phyloP scores from a whole-genome alignment of 2,113 vertebrate genomes.

The Melanocharis versteri region DNA sequence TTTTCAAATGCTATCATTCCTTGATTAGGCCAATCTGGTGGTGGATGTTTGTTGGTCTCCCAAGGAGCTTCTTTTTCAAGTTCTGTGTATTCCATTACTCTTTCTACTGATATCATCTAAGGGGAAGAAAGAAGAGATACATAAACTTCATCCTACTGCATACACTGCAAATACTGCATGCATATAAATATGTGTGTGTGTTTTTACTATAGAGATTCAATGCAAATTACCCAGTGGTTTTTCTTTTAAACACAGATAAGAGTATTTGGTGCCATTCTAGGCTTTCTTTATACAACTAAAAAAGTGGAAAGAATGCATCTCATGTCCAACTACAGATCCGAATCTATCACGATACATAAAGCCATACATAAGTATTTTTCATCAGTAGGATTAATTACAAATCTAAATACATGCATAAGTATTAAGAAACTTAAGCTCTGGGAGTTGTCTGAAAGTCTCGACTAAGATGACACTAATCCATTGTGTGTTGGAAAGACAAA shows the following conservation, averaged over 20 bases:
- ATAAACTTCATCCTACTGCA: neutral
- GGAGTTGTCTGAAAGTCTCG: neutral
- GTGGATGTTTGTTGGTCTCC: conserved; percentile 82
- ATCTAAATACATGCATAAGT: accelerated
- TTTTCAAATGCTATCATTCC: conserved; percentile 87
- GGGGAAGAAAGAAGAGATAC: neutral
- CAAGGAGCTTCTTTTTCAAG: conserved; percentile 92
- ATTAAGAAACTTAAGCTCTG: neutral
- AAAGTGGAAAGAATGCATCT: neutral
- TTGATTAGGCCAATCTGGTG: conserved; percentile 82
- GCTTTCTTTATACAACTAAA: neutral
- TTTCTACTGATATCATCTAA: conserved; percentile 96
- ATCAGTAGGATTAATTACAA: neutral
- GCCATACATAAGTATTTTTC: neutral
- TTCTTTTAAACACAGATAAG: neutral
- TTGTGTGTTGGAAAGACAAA: neutral
- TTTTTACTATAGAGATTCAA: neutral
- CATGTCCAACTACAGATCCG: neutral
- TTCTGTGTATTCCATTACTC: conserved; percentile 91
- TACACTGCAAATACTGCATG: neutral
- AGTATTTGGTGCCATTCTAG: neutral
- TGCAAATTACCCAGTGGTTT: neutral
- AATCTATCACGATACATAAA: neutral
- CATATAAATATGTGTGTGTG: neutral
- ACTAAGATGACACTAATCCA: neutral